Evolutionary conservation across 1,140 invertebrate species (phyloP).

Genomic region (Drosophila nikananu): DNA sequence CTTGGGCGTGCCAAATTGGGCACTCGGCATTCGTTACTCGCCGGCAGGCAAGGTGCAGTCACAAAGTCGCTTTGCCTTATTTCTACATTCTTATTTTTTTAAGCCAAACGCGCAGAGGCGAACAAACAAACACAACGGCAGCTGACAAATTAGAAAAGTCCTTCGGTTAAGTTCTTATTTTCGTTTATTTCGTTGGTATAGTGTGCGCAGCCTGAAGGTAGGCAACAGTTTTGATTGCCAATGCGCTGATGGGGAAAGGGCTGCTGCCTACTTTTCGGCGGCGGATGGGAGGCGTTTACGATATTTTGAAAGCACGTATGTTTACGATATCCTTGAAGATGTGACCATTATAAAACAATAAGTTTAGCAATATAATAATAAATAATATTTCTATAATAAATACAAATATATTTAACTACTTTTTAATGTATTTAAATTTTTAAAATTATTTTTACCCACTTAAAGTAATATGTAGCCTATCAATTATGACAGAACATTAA

Average conservation of each 20-base stretch:
- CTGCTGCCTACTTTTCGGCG: no score
- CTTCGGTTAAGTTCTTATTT: conserved; percentile 35
- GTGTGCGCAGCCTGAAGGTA: conserved; percentile 41
- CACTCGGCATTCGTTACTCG: conserved; percentile 37
- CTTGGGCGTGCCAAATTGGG: conserved; percentile 65
- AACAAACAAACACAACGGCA: conserved; percentile 37
- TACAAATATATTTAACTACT: neutral
- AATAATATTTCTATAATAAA: neutral
- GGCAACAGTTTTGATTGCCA: conserved; percentile 34
- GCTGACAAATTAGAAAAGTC: conserved; percentile 52
- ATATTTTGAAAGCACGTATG: no score
- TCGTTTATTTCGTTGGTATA: conserved; percentile 16
- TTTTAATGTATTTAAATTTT: neutral
- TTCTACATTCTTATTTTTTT: conserved; percentile 30
- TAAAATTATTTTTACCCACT: neutral
- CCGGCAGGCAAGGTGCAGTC: conserved; percentile 45
- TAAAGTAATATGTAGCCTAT: neutral
- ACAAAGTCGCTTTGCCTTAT: conserved; percentile 30
- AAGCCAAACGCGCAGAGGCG: conserved; percentile 24
- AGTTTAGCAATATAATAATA: neutral
- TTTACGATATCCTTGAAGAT: no score
- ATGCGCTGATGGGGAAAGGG: no score
- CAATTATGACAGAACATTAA: neutral
- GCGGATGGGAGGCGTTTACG: no score
- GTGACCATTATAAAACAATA: neutral